Evolutionary conservation across 2,113 vertebrate species (phyloP), one percentile per base, ranked within the genome.

Genomic region (Hypanus sabinus): DNA sequence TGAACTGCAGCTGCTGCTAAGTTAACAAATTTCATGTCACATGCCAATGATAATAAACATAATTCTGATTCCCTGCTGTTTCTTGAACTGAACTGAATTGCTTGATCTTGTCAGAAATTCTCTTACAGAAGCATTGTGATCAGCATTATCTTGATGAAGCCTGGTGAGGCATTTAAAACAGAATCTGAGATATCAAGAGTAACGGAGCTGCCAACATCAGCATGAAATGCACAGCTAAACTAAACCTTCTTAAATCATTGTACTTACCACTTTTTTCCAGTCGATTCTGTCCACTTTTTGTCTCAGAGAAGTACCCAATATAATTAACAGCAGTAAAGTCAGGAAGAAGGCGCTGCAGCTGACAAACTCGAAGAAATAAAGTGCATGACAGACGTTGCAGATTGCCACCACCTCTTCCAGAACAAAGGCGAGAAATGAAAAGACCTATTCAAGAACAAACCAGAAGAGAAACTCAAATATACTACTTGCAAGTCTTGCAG

Each of bases 341-440:
- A 99, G 96, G 94, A 99, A 97, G 94, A 97, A 98, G 94, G 98
- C 98, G 0, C 96, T 97, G 96, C 97, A 98, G 96, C 98, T 99
- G 75, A 96, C 94, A 55, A 99, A 98, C 94, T 99, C 98, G 46
- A 99, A 99, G 94, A 98, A 97, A 96, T 99, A 99, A 93, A 99
- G 97, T 0, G 97, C 95, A 0, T 33, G 0, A 83, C 98, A 99
- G 18, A 0, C 11, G 0, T 20, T 38, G 33, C 98, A 99, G 9
- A 94, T 95, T 0, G 60, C 87, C 20, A 99, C 97, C 0, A 97
- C 38, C 95, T 99, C 98, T 96, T 99, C 98, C 96, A 97, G 96
- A 95, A 98, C 3, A 88, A 99, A 98, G 91, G 98, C 98, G 95
- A 98, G 68, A 3, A 98, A 95, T 24, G 98, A 98, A 33, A 99